These are phyloP conservation scores for Latheticus oryzae DNA, from an alignment of 2,888 invertebrate species.

Conservation along the genomic window DNA sequence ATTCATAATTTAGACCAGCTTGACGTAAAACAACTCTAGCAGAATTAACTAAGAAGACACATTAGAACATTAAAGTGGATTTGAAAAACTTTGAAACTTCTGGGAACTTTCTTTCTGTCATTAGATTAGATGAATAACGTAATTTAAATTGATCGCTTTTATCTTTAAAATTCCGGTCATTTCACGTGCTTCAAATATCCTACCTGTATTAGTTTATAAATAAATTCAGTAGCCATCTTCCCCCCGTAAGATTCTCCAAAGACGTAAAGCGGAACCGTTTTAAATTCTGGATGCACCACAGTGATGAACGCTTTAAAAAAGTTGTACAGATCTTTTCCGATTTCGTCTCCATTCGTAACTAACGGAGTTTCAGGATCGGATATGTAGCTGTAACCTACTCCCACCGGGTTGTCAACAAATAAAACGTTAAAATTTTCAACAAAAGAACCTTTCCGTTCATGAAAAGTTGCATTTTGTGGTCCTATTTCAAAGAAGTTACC, in stretches of 20 bases:
- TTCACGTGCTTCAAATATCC: too few species aligned
- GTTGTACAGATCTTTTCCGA: conserved; percentile 79
- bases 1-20: too few species aligned
- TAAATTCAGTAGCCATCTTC: conserved; percentile 90
- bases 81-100: too few species aligned
- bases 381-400: conserved; percentile 86
- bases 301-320: conserved; percentile 77
- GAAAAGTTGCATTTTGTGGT: conserved; percentile 73
- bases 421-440: conserved; percentile 74
- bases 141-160: too few species aligned
- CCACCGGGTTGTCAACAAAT: conserved; percentile 91
- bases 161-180: too few species aligned
- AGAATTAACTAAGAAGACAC: too few species aligned
- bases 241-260: conserved; percentile 92
- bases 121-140: too few species aligned
- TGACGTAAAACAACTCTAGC: too few species aligned
- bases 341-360: conserved; percentile 71
- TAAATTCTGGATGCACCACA: conserved; percentile 74
- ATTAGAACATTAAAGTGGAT: too few species aligned
- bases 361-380: conserved; percentile 65
- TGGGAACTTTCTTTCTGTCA: too few species aligned
- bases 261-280: conserved; percentile 81
- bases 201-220: conserved; percentile 69
- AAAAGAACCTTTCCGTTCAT: conserved; percentile 68
- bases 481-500: conserved; percentile 88